These are phyloP conservation scores for Triplophysa bombifrons DNA, from an alignment of 2,797 vertebrate species.

Conservation along the genomic window DNA sequence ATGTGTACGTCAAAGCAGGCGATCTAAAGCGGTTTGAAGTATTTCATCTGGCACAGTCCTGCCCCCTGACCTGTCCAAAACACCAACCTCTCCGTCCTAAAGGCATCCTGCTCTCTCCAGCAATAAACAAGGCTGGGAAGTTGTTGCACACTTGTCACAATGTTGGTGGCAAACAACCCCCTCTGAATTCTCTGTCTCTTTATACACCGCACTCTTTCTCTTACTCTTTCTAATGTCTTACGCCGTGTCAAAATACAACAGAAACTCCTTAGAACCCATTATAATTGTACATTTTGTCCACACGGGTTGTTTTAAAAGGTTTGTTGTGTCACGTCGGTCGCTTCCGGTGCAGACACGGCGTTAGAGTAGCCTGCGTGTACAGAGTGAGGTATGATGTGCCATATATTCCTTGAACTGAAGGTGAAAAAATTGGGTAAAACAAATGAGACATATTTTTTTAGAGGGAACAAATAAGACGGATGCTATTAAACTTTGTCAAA, in stretches of 20 bases:
- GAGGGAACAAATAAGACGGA: no score
- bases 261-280: no score
- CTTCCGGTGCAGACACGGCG: no score
- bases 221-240: slow-evolving; percentile 19
- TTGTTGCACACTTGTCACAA: slow-evolving; percentile 71
- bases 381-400: no score
- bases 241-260: not conserved
- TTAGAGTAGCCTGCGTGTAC: no score
- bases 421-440: no score
- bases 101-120: slow-evolving; percentile 56
- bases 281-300: no score
- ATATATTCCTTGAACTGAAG: no score
- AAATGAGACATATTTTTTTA: no score
- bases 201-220: slow-evolving; percentile 26
- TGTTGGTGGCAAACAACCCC: slow-evolving; percentile 63
- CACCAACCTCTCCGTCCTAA: slow-evolving; percentile 55
- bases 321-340: no score
- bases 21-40: slow-evolving; percentile 72
- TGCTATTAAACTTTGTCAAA: no score
- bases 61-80: slow-evolving; percentile 59
- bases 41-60: slow-evolving; percentile 71
- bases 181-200: slow-evolving; percentile 47
- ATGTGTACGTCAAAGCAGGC: slow-evolving; percentile 67
- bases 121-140: slow-evolving; percentile 67
- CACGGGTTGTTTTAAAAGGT: no score